phyloP scores from a whole-genome alignment of 2,888 invertebrate species.

The Drosophila infuscata region DNA sequence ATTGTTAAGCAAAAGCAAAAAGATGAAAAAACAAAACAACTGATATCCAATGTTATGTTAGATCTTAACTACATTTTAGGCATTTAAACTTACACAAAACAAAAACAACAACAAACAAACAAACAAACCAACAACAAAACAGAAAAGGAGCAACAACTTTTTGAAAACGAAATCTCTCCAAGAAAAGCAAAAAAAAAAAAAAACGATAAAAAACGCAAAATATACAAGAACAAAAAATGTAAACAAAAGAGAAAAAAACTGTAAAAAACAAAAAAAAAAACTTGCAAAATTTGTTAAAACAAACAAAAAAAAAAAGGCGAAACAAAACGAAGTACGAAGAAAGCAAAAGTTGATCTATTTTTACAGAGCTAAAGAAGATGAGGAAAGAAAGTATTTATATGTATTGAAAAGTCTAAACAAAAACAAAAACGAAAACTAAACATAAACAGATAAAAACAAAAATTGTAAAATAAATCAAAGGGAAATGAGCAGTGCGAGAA shows the following conservation, averaged over 20 bases:
- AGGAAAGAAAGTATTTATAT: slow-evolving; percentile 69
- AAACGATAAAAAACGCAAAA: slow-evolving; percentile 44
- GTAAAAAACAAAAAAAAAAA: slow-evolving; percentile 59
- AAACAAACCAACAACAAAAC: slow-evolving; percentile 55
- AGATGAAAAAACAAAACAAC: slow-evolving; percentile 45
- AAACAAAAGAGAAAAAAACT: slow-evolving; percentile 52
- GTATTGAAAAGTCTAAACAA: slow-evolving; percentile 67
- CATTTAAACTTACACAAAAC: slow-evolving; percentile 65
- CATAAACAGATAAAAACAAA: slow-evolving; percentile 61
- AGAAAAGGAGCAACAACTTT: slow-evolving; percentile 66
- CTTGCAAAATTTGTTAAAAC: slow-evolving; percentile 69
- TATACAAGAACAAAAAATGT: slow-evolving; percentile 59
- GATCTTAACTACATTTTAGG: slow-evolving; percentile 76
- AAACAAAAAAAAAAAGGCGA: slow-evolving; percentile 52
- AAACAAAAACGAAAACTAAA: slow-evolving; percentile 40
- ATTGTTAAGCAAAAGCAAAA: slow-evolving; percentile 62
- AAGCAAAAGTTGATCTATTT: slow-evolving; percentile 78
- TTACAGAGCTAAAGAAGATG: slow-evolving; percentile 74
- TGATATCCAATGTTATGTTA: slow-evolving; percentile 76
- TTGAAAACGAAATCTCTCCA: slow-evolving; percentile 81
- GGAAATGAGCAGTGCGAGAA: slow-evolving; percentile 1
- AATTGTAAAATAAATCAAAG: not conserved
- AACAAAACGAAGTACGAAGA: slow-evolving; percentile 51
- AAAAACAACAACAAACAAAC: slow-evolving; percentile 46
- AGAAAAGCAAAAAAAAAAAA: slow-evolving; percentile 44